These are phyloP conservation scores for Harpalus rufipes DNA, from an alignment of 2,888 invertebrate genomes.

Conservation along the genomic window DNA sequence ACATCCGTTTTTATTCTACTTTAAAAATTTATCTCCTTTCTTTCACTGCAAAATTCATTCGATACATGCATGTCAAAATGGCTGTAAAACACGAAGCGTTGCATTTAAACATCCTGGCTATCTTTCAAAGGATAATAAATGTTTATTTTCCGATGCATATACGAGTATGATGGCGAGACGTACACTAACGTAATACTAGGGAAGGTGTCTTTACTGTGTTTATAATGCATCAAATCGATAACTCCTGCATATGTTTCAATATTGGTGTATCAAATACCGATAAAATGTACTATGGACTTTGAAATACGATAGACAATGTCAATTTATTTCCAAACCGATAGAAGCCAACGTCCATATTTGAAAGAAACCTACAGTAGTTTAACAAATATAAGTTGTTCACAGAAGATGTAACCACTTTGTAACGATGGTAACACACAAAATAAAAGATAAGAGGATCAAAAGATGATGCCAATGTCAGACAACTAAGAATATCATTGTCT, in stretches of 20 bases:
- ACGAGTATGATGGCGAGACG: neutral
- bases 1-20: neutral
- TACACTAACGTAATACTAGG: neutral
- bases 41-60: neutral
- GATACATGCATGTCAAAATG: conserved; percentile 4
- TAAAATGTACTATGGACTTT: no score
- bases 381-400: no score
- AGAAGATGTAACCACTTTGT: no score
- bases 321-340: no score
- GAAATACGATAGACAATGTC: no score
- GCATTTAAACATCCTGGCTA: neutral
- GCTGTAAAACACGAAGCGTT: neutral
- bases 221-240: neutral
- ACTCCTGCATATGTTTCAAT: neutral
- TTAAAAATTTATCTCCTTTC: neutral
- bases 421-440: no score
- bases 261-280: no score
- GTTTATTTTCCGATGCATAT: neutral
- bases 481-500: no score
- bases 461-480: no score
- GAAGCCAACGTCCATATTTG: no score
- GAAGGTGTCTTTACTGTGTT: neutral
- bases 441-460: no score
- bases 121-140: neutral
- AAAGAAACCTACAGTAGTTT: no score